These are phyloP conservation scores for Laticauda laticaudata DNA, from an alignment of 2,113 vertebrate species.

Conservation along the genomic window DNA sequence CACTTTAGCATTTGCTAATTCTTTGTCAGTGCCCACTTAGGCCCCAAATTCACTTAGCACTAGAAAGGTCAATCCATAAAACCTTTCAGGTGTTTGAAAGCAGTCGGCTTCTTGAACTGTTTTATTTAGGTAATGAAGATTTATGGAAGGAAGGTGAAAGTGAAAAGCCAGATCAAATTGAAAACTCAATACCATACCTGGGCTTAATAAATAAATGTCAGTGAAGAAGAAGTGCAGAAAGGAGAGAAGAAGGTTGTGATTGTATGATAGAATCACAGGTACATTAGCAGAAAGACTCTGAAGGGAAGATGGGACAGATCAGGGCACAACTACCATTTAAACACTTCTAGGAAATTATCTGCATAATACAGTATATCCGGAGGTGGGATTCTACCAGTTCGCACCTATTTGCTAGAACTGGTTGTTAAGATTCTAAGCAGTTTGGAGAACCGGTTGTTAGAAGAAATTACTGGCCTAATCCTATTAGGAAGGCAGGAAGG, in stretches of 20 bases:
- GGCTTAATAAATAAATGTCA: constrained; percentile 30
- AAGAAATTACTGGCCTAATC: no score
- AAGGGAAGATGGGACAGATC: neutral
- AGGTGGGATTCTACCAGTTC: no score
- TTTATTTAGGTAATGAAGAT: constrained; percentile 47
- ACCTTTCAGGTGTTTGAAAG: neutral
- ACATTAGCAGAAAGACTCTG: constrained; percentile 22
- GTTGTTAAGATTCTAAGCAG: no score
- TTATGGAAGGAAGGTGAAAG: constrained; percentile 24
- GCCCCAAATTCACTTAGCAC: constrained; percentile 21
- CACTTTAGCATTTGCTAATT: constrained; percentile 23
- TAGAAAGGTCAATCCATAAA: constrained; percentile 46
- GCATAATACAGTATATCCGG: neutral
- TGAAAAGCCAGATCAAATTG: constrained; percentile 25
- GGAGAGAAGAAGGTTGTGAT: constrained; percentile 15
- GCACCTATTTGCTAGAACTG: no score
- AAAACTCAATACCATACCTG: neutral
- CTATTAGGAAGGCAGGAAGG: no score
- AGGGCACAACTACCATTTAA: constrained; percentile 31
- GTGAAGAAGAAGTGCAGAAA: neutral
- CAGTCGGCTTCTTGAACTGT: constrained; percentile 40
- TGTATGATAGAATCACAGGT: constrained; percentile 36
- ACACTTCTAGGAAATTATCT: constrained; percentile 8
- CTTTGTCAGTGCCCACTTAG: constrained; percentile 28
- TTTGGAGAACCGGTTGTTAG: no score